A percentile compares a stretch with the other conserved stretches of the same genome.
Evolutionary conservation across 2,888 invertebrate species (phyloP).

Genomic region (Scaptomyza reducta): DNA sequence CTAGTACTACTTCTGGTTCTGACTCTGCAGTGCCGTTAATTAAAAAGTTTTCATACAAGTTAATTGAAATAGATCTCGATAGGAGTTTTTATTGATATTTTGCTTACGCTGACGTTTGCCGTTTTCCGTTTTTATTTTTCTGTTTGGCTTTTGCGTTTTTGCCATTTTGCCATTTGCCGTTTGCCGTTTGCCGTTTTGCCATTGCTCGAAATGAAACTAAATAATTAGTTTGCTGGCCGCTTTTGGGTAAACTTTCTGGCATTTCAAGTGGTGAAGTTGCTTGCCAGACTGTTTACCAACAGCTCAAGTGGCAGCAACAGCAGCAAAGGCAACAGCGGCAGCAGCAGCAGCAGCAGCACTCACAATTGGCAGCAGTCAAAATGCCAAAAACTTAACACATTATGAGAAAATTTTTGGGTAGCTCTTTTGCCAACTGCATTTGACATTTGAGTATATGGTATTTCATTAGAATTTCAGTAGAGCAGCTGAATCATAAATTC

Average conservation of each 20-base stretch:
- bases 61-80: constrained; percentile 79
- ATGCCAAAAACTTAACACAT: constrained; percentile 76
- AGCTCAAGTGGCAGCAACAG: constrained; percentile 65
- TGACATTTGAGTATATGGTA: constrained; percentile 66
- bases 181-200: constrained; percentile 36
- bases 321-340: constrained; percentile 35
- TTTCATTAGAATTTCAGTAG: constrained; percentile 24
- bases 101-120: constrained; percentile 71
- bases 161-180: constrained; percentile 33
- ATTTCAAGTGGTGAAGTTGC: constrained; percentile 75
- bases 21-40: constrained; percentile 72
- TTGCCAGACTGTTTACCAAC: constrained; percentile 76
- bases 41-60: constrained; percentile 79
- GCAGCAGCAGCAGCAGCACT: constrained; percentile 38
- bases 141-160: constrained; percentile 15
- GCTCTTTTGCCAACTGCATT: constrained; percentile 64
- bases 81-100: constrained; percentile 78
- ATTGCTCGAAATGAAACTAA: constrained; percentile 70
- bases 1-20: not conserved
- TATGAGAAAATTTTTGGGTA: constrained; percentile 64
- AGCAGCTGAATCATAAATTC: constrained; percentile 73
- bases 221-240: constrained; percentile 78
- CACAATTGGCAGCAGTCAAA: constrained; percentile 58
- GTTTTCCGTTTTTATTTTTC: constrained; percentile 11
- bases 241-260: constrained; percentile 75